Evolutionary conservation across 2,888 invertebrate genomes (phyloP), one percentile per base, ranked within the genome.

Genomic region (Nudaria mundana): DNA sequence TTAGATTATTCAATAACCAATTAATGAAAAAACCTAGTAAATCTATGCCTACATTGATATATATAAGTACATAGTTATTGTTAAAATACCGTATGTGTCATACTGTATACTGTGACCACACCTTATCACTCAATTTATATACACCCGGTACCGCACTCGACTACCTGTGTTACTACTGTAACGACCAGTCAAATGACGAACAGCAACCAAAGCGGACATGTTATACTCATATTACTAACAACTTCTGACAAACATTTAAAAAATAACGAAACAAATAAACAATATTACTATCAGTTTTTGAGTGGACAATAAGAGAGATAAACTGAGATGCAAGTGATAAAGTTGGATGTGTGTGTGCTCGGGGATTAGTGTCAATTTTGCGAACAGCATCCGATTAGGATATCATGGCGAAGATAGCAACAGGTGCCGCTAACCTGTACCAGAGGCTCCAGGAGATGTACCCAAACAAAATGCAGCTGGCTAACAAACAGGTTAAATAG

Each of bases 401-500:
- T 20, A 49, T 30, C 40, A 87, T 87, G 87, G 85, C 87, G 11
- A 72, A 82, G 0, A 39, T 87, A 14, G 82, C 87, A 13, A 80
- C 70, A 29, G 76, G 77, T 30, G 87, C 87, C 0, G 82, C 76
- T 2, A 83, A 85, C 20, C 65, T 87, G 40, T 86, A 77, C 54
- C 87, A 87, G 52, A 66, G 83, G 23, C 59, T 87, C n/a, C 84
- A 84, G 62, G 87, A 87, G 56, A 37, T 87, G 48, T 84, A 86
- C 40, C 86, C 87, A 8, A 77, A 78, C 42, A 85, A 81, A 44
- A 41, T 84, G 40, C 74, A 72, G 36, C 50, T 82, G 39, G 53
- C 71, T 0, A 68, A 67, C 13, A 81, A 80, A 39, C 71, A 68
- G 78, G 85, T 81, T 44, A 6, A 54, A 42, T 40, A 28, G 31